Evolutionary conservation across 2,797 vertebrate species (phyloP).

Genomic region (Balearica regulorum): DNA sequence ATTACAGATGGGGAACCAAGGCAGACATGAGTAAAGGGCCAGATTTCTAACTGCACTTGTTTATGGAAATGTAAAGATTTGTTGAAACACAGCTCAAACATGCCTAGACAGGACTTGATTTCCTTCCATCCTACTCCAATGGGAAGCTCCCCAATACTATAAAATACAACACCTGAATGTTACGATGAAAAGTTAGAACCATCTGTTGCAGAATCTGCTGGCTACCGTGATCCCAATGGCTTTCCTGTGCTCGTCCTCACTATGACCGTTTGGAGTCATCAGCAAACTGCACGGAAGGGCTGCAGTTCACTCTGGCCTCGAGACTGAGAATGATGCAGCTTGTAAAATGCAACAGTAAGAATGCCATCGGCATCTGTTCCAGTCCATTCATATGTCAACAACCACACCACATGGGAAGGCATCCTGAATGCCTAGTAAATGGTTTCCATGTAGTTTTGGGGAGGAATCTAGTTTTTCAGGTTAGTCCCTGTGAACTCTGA

Average conservation of each 20-base stretch:
- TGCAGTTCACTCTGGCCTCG: neutral
- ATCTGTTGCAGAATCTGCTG: neutral
- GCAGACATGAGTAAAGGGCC: neutral
- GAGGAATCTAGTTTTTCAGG: neutral
- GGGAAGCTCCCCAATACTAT: neutral
- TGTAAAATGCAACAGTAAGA: neutral
- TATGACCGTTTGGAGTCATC: neutral
- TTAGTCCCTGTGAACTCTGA: neutral
- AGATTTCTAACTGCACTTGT: neutral
- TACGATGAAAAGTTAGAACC: neutral
- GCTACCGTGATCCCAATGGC: neutral
- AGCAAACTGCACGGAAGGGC: neutral
- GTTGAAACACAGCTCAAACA: neutral
- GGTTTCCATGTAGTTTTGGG: neutral
- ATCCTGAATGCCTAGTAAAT: neutral
- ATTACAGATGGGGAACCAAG: neutral
- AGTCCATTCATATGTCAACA: neutral
- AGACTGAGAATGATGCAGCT: neutral
- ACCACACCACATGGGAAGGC: neutral
- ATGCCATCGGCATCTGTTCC: neutral
- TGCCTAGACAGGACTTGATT: neutral
- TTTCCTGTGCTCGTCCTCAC: neutral
- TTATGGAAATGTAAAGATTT: slow-evolving; percentile 13
- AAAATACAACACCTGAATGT: neutral
- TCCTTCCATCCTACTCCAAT: slow-evolving; percentile 11